Base-by-base conservation (phyloP, 2,797 vertebrate genomes). In the Pangasius macronema region DNA sequence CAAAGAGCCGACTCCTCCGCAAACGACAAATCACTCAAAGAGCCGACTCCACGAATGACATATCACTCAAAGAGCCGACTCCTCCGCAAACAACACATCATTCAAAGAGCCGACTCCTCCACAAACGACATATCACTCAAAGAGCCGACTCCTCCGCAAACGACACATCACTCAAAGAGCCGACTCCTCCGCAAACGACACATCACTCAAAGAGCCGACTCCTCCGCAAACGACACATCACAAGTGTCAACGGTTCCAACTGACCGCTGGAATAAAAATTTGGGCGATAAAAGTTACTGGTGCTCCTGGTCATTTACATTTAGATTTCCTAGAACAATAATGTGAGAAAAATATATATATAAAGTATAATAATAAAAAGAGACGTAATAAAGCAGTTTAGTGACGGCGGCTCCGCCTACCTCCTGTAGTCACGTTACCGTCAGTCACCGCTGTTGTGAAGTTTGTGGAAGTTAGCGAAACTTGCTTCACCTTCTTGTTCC, bases 371-470 rank as follows among this genome's bases (percentile, higher is more conserved):
- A 9, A 9, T 10, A 16, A 30, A 11, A 39, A 46, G 18, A 57
- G 77, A 63, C 24, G 13, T 67, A 30, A 46, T n/a, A 46, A 24
- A 59, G 57, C 27, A 53, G 3, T 46, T 18, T 8, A 42, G 59
- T 49, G 13, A 11, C 0, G 2, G 7, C 3, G 13, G 51, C 33
- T 51, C 85, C 59, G 65, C 87, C 51, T 83, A 0, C 5, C n/a
- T 33, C 22, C 39, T 27, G 65, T 59, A 61, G 89, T 90, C 85
- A 89, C 80, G 36, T 85, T 75, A 30, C 42, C 57, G 20, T 16
- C 33, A 1, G 51, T 24, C 5, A 0, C 8, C 20, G 30, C 16
- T 24, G 55, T 55, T 42, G 42, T 27, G 6, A 76, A 77, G 76
- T 79, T 63, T 59, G 80, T 59, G 53, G 85, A 86, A 86, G 85